Evolutionary conservation across 2,113 vertebrate species (phyloP), one percentile per base, ranked within the genome.

Genomic region (Chlorocebus sabaeus): DNA sequence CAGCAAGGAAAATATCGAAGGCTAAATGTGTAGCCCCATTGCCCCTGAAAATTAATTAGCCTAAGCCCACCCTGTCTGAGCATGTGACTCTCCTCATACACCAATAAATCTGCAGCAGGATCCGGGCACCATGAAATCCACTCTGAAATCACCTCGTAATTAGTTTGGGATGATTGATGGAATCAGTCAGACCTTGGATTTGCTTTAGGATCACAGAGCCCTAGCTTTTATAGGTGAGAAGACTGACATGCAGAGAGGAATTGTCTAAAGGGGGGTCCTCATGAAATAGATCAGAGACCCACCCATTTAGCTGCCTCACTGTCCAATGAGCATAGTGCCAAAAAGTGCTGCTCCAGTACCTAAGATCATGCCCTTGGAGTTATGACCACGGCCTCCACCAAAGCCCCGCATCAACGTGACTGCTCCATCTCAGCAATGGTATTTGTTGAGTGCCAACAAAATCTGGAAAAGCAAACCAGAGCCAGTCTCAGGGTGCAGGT

Each of bases 1-100:
- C 35, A 48, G 25, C 9, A 8, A 61, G 57, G 80, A 22, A 93
- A 55, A 35, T 4, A 43, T 8, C 6, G 3, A 32, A 35, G 89
- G 73, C 40, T 18, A 48, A 9, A 17, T 20, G 20, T 43, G 40
- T 35, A 38, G 43, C 40, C 30, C 27, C 30, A 1, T 12, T 59
- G 40, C 52, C 67, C 57, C 18, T 23, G 11, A 59, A 81, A 72
- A 70, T 45, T 18, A 70, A 22, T 57, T 32, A 17, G 20, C 57
- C 18, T 1, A 10, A 75, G 68, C 7, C 52, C 87, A 20, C 83
- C n/a, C 86, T 89, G 75, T 95, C 90, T 96, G 93, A 48, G 76
- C 67, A 94, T 14, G 13, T 1, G 0, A 8, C 35, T 80, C 55
- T 68, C 79, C 38, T 43, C 22, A 13, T 38, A 64, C 59, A 59